Evolutionary conservation across 2,113 vertebrate genomes (phyloP), one percentile per base, ranked within the genome.

Genomic region (Eclectus roratus): DNA sequence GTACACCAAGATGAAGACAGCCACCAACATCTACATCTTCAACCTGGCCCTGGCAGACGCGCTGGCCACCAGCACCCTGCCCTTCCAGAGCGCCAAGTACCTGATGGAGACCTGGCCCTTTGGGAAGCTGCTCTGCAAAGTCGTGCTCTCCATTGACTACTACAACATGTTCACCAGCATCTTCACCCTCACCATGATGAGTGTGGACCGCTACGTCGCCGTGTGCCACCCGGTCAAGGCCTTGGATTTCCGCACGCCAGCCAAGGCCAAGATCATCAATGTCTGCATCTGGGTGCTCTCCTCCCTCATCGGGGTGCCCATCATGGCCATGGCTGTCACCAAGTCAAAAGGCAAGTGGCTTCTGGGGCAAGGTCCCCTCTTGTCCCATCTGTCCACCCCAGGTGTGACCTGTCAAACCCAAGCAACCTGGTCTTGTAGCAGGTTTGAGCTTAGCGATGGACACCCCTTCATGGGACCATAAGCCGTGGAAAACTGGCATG

Each of bases 141-240:
- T 97, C 0, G 98, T 99, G 83, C 98, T 99, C 14, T 99, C 98
- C 96, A 99, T 99, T 3, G 99, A 99, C 97, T 99, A 99, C 98
- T 99, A 99, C 98, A 99, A 99, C 91, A 99, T 99, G 99, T 99
- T 99, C 97, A 99, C 99, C 91, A 99, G 99, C 96, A 99, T 99
- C 98, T 99, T 99, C 96, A 99, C 99, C 0, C 98, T 99, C 92
- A 99, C 99, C 81, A 99, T 99, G 99, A 99, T 99, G 99, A 99
- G 99, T 0, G 99, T 99, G 37, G 99, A 99, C 95, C 99, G 99
- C 81, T 99, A 99, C 92, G 95, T 99, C 0, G 99, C 99, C 0
- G 99, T 99, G 23, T 99, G 99, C 85, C 99, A 99, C 93, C 99
- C 99, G 0, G 98, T 99, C 80, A 99, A 97, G 73, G 99, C 99